These are phyloP conservation scores for Hipparchia sbordonii DNA, from an alignment of 2,888 invertebrate species.

Conservation along the genomic window DNA sequence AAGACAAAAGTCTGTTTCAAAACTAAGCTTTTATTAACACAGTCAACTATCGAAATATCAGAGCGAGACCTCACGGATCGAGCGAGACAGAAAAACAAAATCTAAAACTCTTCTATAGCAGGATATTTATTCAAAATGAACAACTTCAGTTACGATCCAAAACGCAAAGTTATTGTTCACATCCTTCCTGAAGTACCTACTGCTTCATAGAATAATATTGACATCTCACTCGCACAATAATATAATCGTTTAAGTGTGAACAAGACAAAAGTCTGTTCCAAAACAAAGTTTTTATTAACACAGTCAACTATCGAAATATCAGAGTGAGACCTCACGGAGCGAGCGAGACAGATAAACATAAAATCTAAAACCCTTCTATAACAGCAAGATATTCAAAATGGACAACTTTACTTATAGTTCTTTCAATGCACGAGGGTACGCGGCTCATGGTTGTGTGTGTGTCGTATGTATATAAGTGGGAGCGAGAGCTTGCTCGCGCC, in stretches of 20 bases:
- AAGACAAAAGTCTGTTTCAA: background rate
- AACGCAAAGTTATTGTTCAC: conserved; percentile 93
- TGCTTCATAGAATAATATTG: conserved; percentile 48
- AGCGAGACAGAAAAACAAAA: conserved; percentile 56
- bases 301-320: background rate
- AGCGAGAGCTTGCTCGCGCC: too few relatives aligned
- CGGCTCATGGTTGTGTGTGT: too few relatives aligned
- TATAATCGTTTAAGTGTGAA: background rate
- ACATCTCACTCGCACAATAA: background rate
- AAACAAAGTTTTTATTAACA: background rate
- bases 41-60: background rate
- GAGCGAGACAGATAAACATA: background rate
- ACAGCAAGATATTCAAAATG: too few relatives aligned
- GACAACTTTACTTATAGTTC: too few relatives aligned
- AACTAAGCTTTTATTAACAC: background rate
- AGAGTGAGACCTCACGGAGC: background rate
- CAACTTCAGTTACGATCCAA: conserved; percentile 92
- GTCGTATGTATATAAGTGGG: too few relatives aligned
- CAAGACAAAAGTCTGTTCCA: background rate
- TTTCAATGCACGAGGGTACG: too few relatives aligned
- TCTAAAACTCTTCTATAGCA: conserved; percentile 95
- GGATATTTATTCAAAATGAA: conserved; percentile 94
- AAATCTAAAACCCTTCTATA: background rate
- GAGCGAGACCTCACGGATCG: background rate
- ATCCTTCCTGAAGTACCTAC: conserved; percentile 84